Conservation (phyloP, 2,888 invertebrate species). For the Thysanoteuthis rhombus region DNA sequence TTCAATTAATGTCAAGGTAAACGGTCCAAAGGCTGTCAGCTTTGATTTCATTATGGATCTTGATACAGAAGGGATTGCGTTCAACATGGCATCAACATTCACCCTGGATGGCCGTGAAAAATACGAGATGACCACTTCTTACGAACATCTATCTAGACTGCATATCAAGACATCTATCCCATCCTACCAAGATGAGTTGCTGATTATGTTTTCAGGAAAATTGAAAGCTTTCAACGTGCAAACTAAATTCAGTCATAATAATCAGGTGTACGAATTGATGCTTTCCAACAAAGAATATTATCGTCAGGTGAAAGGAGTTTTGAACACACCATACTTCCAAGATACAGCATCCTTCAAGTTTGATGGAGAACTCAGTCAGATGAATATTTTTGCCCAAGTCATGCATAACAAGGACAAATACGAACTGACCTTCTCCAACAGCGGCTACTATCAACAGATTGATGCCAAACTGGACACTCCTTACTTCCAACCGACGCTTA, state of each 20-base stretch:
- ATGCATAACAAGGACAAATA: neutral
- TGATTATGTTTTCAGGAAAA: neutral
- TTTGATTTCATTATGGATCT: neutral
- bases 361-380: neutral
- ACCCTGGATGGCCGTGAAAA: neutral
- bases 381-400: neutral
- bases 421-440: neutral
- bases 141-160: neutral
- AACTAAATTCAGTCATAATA: neutral
- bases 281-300: constrained; percentile 12
- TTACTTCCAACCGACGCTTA: neutral
- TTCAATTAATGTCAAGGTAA: neutral
- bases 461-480: neutral
- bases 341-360: neutral
- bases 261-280: neutral
- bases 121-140: neutral
- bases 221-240: neutral
- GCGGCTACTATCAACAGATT: constrained; percentile 12
- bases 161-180: neutral
- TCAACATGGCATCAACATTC: neutral
- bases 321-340: neutral
- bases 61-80: neutral
- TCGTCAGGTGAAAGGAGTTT: neutral
- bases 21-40: neutral
- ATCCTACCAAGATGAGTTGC: neutral